Base-by-base conservation (phyloP, 2,888 invertebrate species). In the Nephrocerus scutellatus region DNA sequence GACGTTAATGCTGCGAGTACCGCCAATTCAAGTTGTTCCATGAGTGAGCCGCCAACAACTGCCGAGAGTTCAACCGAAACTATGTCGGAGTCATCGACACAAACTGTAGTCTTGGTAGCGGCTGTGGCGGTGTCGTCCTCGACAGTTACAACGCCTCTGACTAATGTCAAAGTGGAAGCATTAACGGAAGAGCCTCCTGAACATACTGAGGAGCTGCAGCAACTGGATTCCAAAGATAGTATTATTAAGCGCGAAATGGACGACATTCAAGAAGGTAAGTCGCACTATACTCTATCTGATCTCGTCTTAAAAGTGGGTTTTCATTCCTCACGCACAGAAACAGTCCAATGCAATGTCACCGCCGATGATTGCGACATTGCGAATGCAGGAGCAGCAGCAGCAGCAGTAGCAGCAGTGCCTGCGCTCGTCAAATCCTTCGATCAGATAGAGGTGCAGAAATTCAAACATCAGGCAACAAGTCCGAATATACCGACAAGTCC, bases 391-490 rank as follows among this genome's bases (percentile, higher is more conserved):
- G 57, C 56, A 12, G 48, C 50, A n/a, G 60, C 15, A n/a, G 52
- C 59, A 34, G 50, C 54, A 43, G 59, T 62, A 37, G 57, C 56
- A 12, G 48, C 50, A n/a, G 60, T 62, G 24, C 49, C 63, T 32
- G 62, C 60, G 21, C 61, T 61, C 40, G 62, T 61, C 28, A 62
- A 64, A 53, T 56, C 60, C 46, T 62, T 58, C 29, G 64, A 64
- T 43, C 59, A 59, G 45, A 65, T 65, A 37, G 66, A 66, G 50
- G 62, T 66, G 45, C 68, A 67, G 41, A 68, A 63, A 50, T 64
- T 63, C 36, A 68, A 68, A 49, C 62, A 67, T 47, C 68, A 69
- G 55, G 68, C 68, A 38, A 69, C 68, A 43, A 69, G 68, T 57
- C 68, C 68, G 39, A 69, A 69, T 43, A 66, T 69, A 52, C 69